Base-by-base conservation (phyloP, 2,113 vertebrate genomes). In the Maccullochella peelii region DNA sequence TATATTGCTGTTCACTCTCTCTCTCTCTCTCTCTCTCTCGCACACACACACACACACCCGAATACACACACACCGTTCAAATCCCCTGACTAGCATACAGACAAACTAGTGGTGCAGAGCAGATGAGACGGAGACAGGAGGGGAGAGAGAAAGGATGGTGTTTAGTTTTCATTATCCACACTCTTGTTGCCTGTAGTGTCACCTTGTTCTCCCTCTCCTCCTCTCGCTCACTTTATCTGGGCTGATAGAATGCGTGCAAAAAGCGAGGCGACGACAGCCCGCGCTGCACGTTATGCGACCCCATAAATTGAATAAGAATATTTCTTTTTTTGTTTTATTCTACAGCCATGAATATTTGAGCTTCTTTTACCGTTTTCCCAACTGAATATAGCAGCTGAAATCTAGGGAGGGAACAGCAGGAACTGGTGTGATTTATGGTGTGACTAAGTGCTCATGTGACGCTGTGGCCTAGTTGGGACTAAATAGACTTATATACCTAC, bases 151-250 rank as follows among this genome's bases (percentile, higher is more conserved):
- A 88, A 72, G 74, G 76, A 88, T 62, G 81, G 62, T 82, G 90
- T 91, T 94, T 91, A 89, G 86, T 90, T 93, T 93, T 86, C 88
- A 90, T 93, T 91, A 92, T 86, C 90, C 88, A 83, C 81, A 67
- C 84, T 89, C 76, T 54, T 89, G 86, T 86, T 91, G 83, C 84
- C 83, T 75, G 72, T 81, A 36, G 83, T 87, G 91, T 93, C 87
- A 89, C 86, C 91, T 90, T 86, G 83, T 82, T 86, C 83, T 54
- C 70, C 65, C 72, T 70, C 89, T 72, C 79, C 30, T 68, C 73
- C 44, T 21, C 69, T 36, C 67, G 55, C 80, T 62, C 67, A 36
- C 63, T 80, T 81, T 77, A 79, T 85, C 86, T 38, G 36, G 70
- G 73, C 49, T 55, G 84, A 84, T 38, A 68, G 83, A 82, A 73